Conservation (phyloP, 1,140 invertebrate genomes). For the Pentalonia nigronervosa region DNA sequence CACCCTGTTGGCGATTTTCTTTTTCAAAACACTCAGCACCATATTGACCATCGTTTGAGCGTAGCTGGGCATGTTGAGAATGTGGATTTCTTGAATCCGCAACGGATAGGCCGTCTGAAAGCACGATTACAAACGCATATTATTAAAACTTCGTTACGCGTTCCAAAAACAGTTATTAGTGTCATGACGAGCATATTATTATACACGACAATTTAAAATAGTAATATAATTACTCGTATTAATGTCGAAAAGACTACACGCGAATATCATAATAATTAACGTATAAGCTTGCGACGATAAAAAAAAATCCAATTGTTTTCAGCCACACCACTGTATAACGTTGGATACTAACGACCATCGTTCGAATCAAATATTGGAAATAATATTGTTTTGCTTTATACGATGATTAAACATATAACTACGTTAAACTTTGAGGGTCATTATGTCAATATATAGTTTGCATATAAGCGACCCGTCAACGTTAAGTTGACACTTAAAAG, state of each 20-base stretch:
- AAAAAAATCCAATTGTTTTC: background rate
- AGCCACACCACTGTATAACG: too few relatives aligned
- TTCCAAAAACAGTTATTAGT: background rate
- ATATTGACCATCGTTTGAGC: constrained; percentile 20
- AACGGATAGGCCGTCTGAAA: constrained; percentile 40
- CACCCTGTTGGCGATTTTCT: constrained; percentile 35
- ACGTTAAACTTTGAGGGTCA: rapidly evolving
- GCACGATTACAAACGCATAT: background rate
- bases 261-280: too few relatives aligned
- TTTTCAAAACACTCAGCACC: constrained; percentile 15
- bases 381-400: background rate
- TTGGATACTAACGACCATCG: background rate
- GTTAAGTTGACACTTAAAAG: background rate
- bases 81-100: constrained; percentile 32
- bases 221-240: background rate
- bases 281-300: too few relatives aligned
- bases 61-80: constrained; percentile 24
- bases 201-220: background rate
- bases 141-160: background rate
- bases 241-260: too few relatives aligned
- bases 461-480: background rate
- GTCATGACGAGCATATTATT: background rate
- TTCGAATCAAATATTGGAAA: background rate
- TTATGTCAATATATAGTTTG: background rate
- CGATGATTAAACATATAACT: background rate